Conservation (phyloP, 2,888 invertebrate genomes). For the Agrotis puta region DNA sequence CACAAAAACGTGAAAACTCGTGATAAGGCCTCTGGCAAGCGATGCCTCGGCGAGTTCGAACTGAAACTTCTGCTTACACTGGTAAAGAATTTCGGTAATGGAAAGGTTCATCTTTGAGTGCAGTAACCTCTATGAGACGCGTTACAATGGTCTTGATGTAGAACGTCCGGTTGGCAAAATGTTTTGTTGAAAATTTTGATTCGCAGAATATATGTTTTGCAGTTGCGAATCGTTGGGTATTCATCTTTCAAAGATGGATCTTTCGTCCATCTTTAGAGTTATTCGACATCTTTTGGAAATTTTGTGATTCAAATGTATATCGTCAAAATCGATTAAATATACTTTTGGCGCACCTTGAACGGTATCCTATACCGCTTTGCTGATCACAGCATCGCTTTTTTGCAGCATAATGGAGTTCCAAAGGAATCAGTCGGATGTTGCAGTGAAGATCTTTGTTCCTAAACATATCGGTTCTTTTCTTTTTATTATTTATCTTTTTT, state of each 20-base stretch:
- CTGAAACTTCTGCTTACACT: slow-evolving; percentile 5
- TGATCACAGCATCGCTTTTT: not conserved
- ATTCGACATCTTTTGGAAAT: not conserved
- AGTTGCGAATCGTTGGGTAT: too few species aligned
- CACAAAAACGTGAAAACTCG: too few species aligned
- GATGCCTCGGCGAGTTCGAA: slow-evolving; percentile 1
- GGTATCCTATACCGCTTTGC: not conserved
- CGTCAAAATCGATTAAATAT: not conserved
- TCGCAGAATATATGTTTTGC: not conserved
- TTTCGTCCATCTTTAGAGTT: not conserved
- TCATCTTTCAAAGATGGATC: too few species aligned
- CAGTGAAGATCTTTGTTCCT: too few species aligned
- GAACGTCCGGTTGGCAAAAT: not conserved
- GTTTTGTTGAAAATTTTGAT: not conserved
- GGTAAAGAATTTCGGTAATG: not conserved
- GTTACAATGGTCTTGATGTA: not conserved
- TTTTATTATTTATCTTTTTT: too few species aligned
- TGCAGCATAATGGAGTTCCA: not conserved
- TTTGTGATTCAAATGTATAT: not conserved
- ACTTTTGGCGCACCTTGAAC: not conserved
- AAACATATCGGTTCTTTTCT: too few species aligned
- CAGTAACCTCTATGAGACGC: not conserved
- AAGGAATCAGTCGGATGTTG: not conserved
- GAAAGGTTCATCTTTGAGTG: not conserved
- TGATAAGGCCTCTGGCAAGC: too few species aligned